phyloP scores from a whole-genome alignment of 2,888 invertebrate genomes.

The Allygus modestus region DNA sequence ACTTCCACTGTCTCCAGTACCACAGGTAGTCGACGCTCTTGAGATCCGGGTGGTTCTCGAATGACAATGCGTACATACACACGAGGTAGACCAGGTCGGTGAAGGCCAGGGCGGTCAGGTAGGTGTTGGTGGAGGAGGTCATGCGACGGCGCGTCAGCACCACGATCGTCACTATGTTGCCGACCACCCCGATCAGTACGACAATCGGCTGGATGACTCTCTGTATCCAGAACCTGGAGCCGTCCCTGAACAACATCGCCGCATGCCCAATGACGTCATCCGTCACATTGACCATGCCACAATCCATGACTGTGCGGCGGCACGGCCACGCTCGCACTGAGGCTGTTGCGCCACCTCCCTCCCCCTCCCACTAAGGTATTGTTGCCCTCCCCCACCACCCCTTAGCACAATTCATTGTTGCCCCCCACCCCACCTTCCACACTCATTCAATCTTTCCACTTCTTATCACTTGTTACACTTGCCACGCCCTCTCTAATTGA shows the following conservation, averaged over 20 bases:
- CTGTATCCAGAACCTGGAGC: slow-evolving; percentile 78
- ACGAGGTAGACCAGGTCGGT: slow-evolving; percentile 84
- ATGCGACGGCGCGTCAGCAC: slow-evolving; percentile 81
- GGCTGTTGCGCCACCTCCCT: not conserved
- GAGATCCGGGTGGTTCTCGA: slow-evolving; percentile 79
- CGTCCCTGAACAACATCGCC: slow-evolving; percentile 71
- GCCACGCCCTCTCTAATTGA: not conserved
- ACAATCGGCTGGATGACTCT: slow-evolving; percentile 81
- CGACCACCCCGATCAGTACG: slow-evolving; percentile 82
- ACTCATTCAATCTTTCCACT: not conserved
- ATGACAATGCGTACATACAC: slow-evolving; percentile 80
- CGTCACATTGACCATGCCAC: not conserved
- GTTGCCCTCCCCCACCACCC: not conserved
- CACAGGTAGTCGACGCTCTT: slow-evolving; percentile 76
- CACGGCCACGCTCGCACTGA: slow-evolving; percentile 33
- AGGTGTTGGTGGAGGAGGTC: slow-evolving; percentile 86
- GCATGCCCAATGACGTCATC: not conserved
- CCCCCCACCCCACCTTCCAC: not conserved
- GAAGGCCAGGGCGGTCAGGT: slow-evolving; percentile 84
- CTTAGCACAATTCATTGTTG: slow-evolving; percentile 17
- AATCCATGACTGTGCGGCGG: slow-evolving; percentile 17
- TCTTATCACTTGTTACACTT: slow-evolving; percentile 9
- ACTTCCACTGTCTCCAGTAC: slow-evolving; percentile 80
- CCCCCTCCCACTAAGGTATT: slow-evolving; percentile 15
- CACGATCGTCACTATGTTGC: slow-evolving; percentile 79